Base-by-base conservation (phyloP, 2,888 invertebrate genomes). In the Pyrochroa serraticornis region DNA sequence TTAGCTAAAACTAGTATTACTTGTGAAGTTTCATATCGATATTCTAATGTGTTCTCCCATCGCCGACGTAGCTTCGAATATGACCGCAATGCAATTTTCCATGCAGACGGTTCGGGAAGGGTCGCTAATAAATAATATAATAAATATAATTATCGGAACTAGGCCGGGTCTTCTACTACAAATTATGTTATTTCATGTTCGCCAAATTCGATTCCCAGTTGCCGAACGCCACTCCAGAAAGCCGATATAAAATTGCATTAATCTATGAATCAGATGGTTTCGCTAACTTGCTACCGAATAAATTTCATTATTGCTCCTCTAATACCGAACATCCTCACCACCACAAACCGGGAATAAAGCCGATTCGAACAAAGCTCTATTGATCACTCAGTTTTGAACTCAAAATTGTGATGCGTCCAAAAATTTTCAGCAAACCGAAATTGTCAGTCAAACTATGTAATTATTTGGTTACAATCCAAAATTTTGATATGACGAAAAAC, bases 171-270 rank as follows among this genome's bases (percentile, higher is more conserved):
- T 62, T 56, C 66, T 60, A 60, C 67, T 60, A 60, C 67, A 70
- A 72, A 71, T 71, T 70, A 69, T 68, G 68, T 71, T 71, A 71
- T 71, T 71, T 69, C 71, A 70, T 70, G 70, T 71, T 67, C 68
- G 65, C 67, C 65, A 70, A 72, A 72, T 72, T 71, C 66, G 67
- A 72, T 72, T 72, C 70, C 64, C 64, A 69, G 63, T 69, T 70
- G 60, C 64, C 64, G 64, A 68, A 65, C 63, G 64, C 64, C 65
- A 69, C 68, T 66, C 65, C 65, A 58, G 68, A 68, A 69, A 66
- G 68, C 66, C 66, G 64, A 69, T 68, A 68, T 63, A 57, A 65
- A 68, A 69, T 69, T 67, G 62, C 67, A 67, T 68, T 70, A 62
- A 67, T 58, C 39, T 49, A 36, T 37, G 41, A 57, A 50, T 57